Conservation (phyloP, 2,888 invertebrate species). For the Amblyjoppa proteus region DNA sequence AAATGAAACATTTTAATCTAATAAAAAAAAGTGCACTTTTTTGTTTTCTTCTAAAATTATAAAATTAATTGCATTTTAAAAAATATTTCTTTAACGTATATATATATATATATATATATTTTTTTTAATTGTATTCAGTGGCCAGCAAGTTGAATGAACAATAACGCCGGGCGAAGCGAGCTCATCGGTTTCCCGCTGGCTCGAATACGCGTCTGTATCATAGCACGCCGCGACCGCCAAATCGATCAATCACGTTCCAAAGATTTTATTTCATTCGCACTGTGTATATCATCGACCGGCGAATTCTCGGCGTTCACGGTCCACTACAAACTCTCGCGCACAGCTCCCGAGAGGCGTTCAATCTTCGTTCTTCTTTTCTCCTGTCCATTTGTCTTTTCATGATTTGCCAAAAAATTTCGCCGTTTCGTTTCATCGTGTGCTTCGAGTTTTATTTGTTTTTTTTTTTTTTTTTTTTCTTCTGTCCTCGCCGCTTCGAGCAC, state of each 20-base stretch:
- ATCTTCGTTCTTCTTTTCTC: neutral
- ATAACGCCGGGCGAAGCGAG: neutral
- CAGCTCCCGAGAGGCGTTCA: neutral
- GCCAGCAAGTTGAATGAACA: neutral
- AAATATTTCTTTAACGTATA: neutral
- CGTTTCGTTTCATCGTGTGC: neutral
- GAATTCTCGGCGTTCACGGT: constrained; percentile 44
- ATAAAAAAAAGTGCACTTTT: neutral
- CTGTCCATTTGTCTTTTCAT: neutral
- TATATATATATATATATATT: too few relatives aligned
- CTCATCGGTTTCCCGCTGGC: constrained; percentile 8
- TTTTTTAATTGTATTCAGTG: too few relatives aligned
- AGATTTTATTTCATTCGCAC: constrained; percentile 16
- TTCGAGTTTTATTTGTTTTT: neutral
- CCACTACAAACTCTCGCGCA: constrained; percentile 28
- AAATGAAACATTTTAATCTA: neutral
- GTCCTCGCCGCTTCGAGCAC: neutral
- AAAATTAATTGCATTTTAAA: neutral
- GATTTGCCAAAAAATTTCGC: neutral
- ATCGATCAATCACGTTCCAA: constrained; percentile 45
- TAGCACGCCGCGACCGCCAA: constrained; percentile 22
- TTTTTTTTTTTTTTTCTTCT: neutral
- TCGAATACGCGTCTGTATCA: neutral
- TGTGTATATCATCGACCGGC: constrained; percentile 31
- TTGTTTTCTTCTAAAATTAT: neutral